A percentile compares a stretch with the other conserved stretches of the same genome.
phyloP scores from a whole-genome alignment of 1,140 invertebrate species.

The Magallana ariakensis region DNA sequence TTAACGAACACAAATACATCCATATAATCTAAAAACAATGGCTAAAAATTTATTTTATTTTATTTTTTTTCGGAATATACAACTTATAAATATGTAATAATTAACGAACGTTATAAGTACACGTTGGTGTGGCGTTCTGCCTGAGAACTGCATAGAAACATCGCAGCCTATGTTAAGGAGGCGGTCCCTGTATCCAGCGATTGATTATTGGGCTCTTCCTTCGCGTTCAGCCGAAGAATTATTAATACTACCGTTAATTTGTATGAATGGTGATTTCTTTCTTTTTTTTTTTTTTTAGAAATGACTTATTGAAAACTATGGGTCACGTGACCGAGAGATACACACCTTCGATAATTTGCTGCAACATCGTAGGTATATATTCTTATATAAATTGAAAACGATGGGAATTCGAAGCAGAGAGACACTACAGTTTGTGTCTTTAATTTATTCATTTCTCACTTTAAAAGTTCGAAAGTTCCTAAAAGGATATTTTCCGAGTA shows the following conservation, averaged over 20 bases:
- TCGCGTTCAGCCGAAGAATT: neutral
- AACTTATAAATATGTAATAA: too few relatives aligned
- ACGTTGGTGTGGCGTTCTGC: neutral
- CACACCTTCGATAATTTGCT: conserved; percentile 35
- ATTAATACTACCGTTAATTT: conserved; percentile 35
- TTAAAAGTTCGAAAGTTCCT: conserved; percentile 20
- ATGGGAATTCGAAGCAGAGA: conserved; percentile 23
- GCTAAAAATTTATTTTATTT: too few relatives aligned
- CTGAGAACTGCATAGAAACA: neutral
- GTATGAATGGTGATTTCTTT: conserved; percentile 15
- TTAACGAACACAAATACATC: too few relatives aligned
- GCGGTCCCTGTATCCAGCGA: neutral
- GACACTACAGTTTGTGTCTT: conserved; percentile 11
- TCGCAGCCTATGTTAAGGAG: neutral
- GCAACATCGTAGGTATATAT: conserved; percentile 34
- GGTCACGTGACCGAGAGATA: conserved; percentile 11
- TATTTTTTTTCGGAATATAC: too few relatives aligned
- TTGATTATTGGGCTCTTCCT: neutral
- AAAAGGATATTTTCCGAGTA: neutral
- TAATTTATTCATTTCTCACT: neutral
- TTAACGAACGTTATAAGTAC: too few relatives aligned
- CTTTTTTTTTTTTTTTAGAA: neutral
- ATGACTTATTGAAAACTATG: conserved; percentile 23
- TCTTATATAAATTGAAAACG: conserved; percentile 39
- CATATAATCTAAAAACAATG: too few relatives aligned